Evolutionary conservation across 2,888 invertebrate genomes (phyloP).

Genomic region (Drosophila dives): DNA sequence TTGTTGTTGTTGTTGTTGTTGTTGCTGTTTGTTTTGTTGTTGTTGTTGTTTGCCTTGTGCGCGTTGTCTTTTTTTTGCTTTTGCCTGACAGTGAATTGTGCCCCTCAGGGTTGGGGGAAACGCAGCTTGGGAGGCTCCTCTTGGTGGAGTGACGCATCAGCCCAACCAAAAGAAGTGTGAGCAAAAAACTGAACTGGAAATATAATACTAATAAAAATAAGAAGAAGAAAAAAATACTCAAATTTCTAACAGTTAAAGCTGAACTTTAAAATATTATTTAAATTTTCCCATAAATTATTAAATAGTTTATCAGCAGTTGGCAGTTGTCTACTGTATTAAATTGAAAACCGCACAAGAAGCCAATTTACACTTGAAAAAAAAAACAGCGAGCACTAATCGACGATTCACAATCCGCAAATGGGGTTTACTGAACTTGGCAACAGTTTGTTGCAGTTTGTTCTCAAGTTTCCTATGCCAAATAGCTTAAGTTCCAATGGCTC

Average conservation of each 20-base stretch:
- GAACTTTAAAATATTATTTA: not conserved
- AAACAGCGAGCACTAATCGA: not conserved
- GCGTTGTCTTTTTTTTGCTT: conserved; percentile 3
- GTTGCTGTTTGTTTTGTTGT: not conserved
- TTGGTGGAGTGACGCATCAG: conserved; percentile 19
- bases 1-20: conserved; percentile 22
- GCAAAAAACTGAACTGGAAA: conserved; percentile 7
- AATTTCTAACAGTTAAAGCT: not conserved
- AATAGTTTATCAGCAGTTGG: not conserved
- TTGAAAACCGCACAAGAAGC: not conserved
- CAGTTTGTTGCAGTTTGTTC: not conserved
- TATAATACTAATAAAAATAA: not conserved
- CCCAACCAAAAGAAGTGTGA: not conserved
- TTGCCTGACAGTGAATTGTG: conserved; percentile 52
- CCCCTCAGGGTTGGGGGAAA: conserved; percentile 44
- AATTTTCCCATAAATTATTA: not conserved
- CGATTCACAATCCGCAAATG: not conserved
- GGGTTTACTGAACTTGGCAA: conserved; percentile 20
- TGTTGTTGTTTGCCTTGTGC: conserved; percentile 50
- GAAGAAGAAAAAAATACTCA: not conserved
- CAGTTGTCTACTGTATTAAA: too few relatives aligned
- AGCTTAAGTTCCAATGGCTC: conserved; percentile 16
- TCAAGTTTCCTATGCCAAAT: conserved; percentile 16
- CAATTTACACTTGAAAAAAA: not conserved
- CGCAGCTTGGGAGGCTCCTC: conserved; percentile 20